phyloP scores from a whole-genome alignment of 2,888 invertebrate genomes.

The Tridacna crocea region DNA sequence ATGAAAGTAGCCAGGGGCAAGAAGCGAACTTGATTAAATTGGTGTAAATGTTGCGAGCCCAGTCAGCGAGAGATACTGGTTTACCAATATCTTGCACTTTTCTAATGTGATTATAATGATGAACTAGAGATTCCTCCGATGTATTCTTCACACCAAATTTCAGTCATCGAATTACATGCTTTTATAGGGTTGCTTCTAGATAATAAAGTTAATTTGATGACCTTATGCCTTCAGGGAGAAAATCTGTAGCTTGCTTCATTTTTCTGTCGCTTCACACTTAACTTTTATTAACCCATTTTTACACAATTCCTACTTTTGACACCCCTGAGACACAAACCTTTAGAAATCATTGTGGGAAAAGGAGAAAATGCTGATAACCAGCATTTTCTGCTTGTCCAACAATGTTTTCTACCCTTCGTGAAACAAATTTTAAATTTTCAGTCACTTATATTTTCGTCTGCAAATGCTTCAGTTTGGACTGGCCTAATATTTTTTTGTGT shows the following conservation, averaged over 20 bases:
- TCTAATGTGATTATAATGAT: neutral
- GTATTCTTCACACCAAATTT: neutral
- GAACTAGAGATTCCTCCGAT: neutral
- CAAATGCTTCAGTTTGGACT: too few species aligned
- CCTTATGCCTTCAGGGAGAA: slow-evolving; percentile 3
- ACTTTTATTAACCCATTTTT: too few species aligned
- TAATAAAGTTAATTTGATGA: slow-evolving; percentile 3
- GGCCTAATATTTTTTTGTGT: too few species aligned
- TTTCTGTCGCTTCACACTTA: neutral
- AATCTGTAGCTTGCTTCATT: neutral
- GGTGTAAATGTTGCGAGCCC: neutral
- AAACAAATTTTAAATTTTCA: too few species aligned
- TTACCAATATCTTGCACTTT: slow-evolving; percentile 1
- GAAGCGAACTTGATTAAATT: neutral
- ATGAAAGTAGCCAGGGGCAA: neutral
- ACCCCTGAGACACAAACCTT: too few species aligned
- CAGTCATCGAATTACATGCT: neutral
- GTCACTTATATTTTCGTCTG: too few species aligned
- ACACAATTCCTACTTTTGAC: too few species aligned
- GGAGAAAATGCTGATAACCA: too few species aligned
- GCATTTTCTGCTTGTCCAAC: too few species aligned
- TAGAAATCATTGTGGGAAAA: too few species aligned
- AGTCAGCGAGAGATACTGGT: neutral
- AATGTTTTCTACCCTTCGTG: too few species aligned
- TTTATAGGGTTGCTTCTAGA: slow-evolving; percentile 5